Evolutionary conservation across 2,888 invertebrate genomes (phyloP), one percentile per base, ranked within the genome.

Genomic region (Polyommatus iphigenia): DNA sequence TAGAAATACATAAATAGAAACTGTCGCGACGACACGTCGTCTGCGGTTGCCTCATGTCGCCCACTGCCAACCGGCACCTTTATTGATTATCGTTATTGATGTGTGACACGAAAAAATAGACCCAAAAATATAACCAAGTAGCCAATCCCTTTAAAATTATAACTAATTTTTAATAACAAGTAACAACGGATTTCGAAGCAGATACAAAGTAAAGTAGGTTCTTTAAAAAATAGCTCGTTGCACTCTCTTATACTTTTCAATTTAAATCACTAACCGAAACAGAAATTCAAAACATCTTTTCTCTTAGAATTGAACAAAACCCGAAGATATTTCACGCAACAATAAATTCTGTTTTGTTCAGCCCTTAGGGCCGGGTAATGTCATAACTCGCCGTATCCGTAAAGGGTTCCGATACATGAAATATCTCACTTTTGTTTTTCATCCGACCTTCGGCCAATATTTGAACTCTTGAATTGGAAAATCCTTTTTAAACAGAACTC

Each of bases 261-360:
- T 54, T 18, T 18, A 54, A 18, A 15, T 50, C 15, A 54, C 54
- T 46, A 3, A 46, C 54, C 54, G 18, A 62, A 62, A 24, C 20
- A 24, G 2, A 8, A 20, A 10, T 20, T 15, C 10, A 13, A 29
- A 67, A 67, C 29, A 67, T 67, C 15, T 67, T 67, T 67, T 29
- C 29, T 32, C 67, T 15, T 29, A 2, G 15, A 24, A 67, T 67
- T 67, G 67, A 29, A 15, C 5, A 67, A 32, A 15, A 3, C 67
- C 67, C 67, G 6, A 24, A 67, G 15, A 29, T 29, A 67, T 67
- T 67, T 67, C 29, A 32, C 67, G 67, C 67, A 67, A 6, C 67
- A 67, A 67, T 67, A 67, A 67, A 67, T 67, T 32, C 67, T 67
- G 67, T 67, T 67, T 67, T 67, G 67, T 67, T 67, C 67, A 67